Evolutionary conservation across 2,113 vertebrate species (phyloP).

Genomic region (Petroica traversi): DNA sequence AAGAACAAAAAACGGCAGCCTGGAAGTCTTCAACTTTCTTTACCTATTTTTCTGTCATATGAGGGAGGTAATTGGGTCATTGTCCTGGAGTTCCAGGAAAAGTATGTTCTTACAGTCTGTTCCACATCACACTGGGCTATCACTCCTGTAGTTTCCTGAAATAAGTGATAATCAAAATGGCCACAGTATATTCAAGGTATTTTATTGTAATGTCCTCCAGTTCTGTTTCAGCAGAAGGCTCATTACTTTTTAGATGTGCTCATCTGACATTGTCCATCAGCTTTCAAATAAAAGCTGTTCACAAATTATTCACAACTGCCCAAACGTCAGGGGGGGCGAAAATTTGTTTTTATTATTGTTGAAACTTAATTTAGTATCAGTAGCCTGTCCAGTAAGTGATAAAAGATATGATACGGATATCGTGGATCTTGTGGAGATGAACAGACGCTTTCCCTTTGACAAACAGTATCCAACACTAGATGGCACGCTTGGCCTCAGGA

Average conservation of each 20-base stretch:
- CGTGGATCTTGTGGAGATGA: fast-evolving
- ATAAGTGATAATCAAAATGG: neutral
- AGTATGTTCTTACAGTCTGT: neutral
- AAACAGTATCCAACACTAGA: conserved; percentile 62
- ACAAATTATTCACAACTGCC: neutral
- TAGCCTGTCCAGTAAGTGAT: neutral
- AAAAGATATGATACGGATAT: fast-evolving
- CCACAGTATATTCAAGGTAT: neutral
- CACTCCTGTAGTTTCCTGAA: neutral
- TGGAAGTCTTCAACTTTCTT: neutral
- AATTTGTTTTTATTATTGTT: neutral
- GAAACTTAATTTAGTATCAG: neutral
- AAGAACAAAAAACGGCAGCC: neutral
- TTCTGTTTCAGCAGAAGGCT: neutral
- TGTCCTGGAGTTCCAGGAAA: neutral
- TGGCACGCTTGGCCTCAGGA: conserved; percentile 75
- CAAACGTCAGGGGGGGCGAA: neutral
- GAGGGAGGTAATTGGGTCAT: neutral
- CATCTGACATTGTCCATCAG: neutral
- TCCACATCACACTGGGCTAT: neutral
- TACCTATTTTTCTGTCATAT: neutral
- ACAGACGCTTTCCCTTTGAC: neutral
- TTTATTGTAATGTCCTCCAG: neutral
- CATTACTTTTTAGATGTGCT: neutral
- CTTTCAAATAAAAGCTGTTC: neutral